Evolutionary conservation across 1,140 invertebrate genomes (phyloP).

Genomic region (Drosophila grimshawi): DNA sequence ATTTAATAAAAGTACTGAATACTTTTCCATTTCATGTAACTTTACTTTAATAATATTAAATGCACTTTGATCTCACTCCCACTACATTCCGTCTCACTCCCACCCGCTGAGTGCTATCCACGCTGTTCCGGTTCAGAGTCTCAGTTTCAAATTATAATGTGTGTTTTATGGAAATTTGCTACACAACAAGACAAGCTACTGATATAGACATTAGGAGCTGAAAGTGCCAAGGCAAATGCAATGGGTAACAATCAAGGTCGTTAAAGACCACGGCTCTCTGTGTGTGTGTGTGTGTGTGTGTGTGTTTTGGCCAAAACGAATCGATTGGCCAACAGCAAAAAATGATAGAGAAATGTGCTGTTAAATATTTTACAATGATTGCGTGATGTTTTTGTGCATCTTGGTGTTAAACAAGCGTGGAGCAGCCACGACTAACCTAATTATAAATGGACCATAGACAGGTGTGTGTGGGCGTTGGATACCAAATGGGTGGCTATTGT

Average conservation of each 20-base stretch:
- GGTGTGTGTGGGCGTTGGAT: constrained; percentile 26
- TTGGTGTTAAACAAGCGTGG: constrained; percentile 32
- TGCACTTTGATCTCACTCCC: neutral
- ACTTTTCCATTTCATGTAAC: too few species aligned
- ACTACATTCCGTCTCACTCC: neutral
- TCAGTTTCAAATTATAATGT: neutral
- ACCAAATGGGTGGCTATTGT: neutral
- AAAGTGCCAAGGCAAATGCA: constrained; percentile 6
- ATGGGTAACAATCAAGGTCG: constrained; percentile 67
- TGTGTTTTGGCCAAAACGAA: constrained; percentile 68
- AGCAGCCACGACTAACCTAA: constrained; percentile 50
- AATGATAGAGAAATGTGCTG: constrained; percentile 14
- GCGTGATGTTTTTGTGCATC: constrained; percentile 21
- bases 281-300: constrained; percentile 1
- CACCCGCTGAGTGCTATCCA: neutral
- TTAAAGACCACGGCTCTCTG: constrained; percentile 15
- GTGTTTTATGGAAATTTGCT: constrained; percentile 46
- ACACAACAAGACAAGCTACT: constrained; percentile 43
- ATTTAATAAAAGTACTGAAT: too few species aligned
- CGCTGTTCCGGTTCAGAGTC: neutral
- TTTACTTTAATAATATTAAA: too few species aligned
- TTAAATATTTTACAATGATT: constrained; percentile 28
- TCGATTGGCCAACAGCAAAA: constrained; percentile 55
- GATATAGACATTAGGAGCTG: constrained; percentile 64
- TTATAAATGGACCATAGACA: constrained; percentile 39